Evolutionary conservation across 2,888 invertebrate genomes (phyloP).

Genomic region (Tachina lurida): DNA sequence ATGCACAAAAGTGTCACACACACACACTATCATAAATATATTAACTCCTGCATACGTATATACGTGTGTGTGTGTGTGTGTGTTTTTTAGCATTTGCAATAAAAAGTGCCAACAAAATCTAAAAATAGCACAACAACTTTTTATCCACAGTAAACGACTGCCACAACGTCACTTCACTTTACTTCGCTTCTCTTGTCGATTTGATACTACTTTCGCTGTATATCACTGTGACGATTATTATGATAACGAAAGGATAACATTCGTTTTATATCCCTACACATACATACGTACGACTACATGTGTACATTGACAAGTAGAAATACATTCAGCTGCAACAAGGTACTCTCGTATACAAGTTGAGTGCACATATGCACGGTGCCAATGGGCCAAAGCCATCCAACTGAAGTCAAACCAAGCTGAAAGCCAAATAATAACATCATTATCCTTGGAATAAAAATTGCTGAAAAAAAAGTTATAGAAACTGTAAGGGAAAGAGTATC

Average conservation of each 20-base stretch:
- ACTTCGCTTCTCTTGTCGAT: not conserved
- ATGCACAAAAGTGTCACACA: not conserved
- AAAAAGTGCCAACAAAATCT: conserved; percentile 4
- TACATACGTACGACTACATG: not conserved
- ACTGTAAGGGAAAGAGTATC: conserved; percentile 28
- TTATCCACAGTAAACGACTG: not conserved
- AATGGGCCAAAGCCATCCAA: conserved; percentile 54
- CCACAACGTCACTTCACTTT: conserved; percentile 1
- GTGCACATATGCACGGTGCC: conserved; percentile 22
- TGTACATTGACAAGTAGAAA: not conserved
- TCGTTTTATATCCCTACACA: not conserved
- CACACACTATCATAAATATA: conserved; percentile 2
- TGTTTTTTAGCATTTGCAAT: not conserved
- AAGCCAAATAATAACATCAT: conserved; percentile 61
- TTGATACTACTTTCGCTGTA: conserved; percentile 12
- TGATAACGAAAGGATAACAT: conserved; percentile 55
- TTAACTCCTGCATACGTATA: not conserved
- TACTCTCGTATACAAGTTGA: not conserved
- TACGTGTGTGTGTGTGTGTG: not conserved
- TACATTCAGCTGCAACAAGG: conserved; percentile 3
- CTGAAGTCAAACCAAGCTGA: conserved; percentile 54
- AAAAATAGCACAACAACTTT: conserved; percentile 48
- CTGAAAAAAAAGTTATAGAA: not conserved
- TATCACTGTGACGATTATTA: conserved; percentile 57
- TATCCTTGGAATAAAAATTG: conserved; percentile 44